Conservation (phyloP, 2,113 vertebrate species). For the Bubo bubo region DNA sequence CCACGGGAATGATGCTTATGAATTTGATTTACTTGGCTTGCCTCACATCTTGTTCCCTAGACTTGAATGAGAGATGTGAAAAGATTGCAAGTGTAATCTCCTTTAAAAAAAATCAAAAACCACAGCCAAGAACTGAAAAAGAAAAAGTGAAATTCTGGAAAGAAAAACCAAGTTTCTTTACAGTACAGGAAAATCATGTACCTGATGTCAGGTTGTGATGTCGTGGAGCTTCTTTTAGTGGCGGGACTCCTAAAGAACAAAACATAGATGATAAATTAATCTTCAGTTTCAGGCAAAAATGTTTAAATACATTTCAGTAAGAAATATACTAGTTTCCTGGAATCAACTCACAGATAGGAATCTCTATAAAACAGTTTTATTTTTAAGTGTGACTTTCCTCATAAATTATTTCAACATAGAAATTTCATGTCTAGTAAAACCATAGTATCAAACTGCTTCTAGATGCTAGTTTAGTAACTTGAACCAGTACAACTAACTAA, state of each 20-base stretch:
- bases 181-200: not conserved
- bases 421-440: not conserved
- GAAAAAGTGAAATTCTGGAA: not conserved
- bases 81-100: not conserved
- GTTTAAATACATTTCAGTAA: not conserved
- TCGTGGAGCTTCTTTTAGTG: conserved; percentile 53
- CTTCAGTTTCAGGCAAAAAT: not conserved
- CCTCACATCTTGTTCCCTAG: not conserved
- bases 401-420: not conserved
- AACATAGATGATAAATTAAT: not conserved
- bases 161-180: not conserved
- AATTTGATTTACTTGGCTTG: not conserved
- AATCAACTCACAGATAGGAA: not conserved
- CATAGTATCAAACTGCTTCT: not conserved
- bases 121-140: not conserved
- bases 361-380: not conserved
- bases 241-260: not conserved
- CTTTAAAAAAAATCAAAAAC: not conserved
- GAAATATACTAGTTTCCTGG: not conserved
- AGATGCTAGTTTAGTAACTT: not conserved
- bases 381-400: not conserved
- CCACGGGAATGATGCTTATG: not conserved
- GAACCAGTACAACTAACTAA: not conserved
- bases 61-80: not conserved
- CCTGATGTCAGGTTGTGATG: conserved; percentile 68